Conservation (phyloP, 2,797 vertebrate species). For the Rhynchotus rufescens region DNA sequence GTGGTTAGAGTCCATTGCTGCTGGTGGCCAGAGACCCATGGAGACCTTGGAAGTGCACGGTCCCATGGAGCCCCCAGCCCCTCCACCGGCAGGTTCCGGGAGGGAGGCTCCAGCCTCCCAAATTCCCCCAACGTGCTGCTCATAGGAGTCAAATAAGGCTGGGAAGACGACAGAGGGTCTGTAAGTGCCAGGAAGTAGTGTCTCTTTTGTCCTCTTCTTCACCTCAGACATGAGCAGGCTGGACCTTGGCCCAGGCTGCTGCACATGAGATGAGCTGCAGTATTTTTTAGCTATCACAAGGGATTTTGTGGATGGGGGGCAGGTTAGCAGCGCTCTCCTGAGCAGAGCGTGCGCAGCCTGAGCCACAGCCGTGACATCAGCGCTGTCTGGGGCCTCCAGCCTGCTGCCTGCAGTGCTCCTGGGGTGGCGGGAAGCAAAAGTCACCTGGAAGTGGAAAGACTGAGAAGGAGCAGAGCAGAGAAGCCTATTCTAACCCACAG, state of each 20-base stretch:
- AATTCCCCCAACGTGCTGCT: not conserved
- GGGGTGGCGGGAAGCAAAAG: not conserved
- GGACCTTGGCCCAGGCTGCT: too few species aligned
- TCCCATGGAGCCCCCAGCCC: not conserved
- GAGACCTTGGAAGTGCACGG: not conserved
- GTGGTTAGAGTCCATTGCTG: not conserved
- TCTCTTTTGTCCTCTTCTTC: not conserved
- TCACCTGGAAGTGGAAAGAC: not conserved
- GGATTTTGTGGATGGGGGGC: not conserved
- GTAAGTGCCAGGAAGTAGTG: not conserved
- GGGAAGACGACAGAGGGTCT: not conserved
- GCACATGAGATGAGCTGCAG: not conserved
- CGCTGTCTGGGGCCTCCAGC: not conserved
- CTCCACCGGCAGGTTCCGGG: too few species aligned
- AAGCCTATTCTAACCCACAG: not conserved
- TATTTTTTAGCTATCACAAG: not conserved
- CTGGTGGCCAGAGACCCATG: not conserved
- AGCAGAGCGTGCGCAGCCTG: accelerated
- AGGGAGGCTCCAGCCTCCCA: not conserved
- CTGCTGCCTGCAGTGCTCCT: not conserved
- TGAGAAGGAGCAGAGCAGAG: not conserved
- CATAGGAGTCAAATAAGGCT: too few species aligned
- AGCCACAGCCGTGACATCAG: accelerated
- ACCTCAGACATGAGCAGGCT: too few species aligned
- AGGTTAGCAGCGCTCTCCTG: not conserved